Conservation (phyloP, 2,888 invertebrate species). For the Sericinus montela region DNA sequence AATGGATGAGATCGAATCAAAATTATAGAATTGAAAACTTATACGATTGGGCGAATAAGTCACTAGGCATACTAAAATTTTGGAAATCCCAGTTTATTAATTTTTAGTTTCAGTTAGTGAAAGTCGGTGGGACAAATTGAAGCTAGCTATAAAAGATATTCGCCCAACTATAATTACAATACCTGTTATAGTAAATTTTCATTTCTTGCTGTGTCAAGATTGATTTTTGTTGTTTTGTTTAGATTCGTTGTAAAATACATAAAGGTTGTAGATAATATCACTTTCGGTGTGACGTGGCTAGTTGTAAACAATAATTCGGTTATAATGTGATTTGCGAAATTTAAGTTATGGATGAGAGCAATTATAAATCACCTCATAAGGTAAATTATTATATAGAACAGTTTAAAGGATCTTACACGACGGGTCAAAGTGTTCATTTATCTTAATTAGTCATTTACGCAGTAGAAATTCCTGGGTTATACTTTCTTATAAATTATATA, state of each 20-base stretch:
- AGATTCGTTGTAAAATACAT: slow-evolving; percentile 48
- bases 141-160: no score
- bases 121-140: no score
- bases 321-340: slow-evolving; percentile 60
- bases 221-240: slow-evolving; percentile 73
- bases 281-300: slow-evolving; percentile 60
- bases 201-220: slow-evolving; percentile 58
- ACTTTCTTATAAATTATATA: no score
- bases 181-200: slow-evolving; percentile 54
- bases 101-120: not conserved
- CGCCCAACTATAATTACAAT: no score
- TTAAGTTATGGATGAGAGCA: slow-evolving; percentile 73
- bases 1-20: no score
- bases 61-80: not conserved
- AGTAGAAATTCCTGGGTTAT: not conserved
- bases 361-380: slow-evolving; percentile 73
- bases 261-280: slow-evolving; percentile 60
- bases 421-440: not conserved
- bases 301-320: slow-evolving; percentile 46
- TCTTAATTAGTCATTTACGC: no score
- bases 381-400: slow-evolving; percentile 46
- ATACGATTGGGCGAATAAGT: slow-evolving; percentile 13
- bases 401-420: not conserved
- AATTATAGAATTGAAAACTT: not conserved
- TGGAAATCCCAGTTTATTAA: slow-evolving; percentile 6